Evolutionary conservation across 2,888 invertebrate species (phyloP).

Genomic region (Rhyacophila evoluta): DNA sequence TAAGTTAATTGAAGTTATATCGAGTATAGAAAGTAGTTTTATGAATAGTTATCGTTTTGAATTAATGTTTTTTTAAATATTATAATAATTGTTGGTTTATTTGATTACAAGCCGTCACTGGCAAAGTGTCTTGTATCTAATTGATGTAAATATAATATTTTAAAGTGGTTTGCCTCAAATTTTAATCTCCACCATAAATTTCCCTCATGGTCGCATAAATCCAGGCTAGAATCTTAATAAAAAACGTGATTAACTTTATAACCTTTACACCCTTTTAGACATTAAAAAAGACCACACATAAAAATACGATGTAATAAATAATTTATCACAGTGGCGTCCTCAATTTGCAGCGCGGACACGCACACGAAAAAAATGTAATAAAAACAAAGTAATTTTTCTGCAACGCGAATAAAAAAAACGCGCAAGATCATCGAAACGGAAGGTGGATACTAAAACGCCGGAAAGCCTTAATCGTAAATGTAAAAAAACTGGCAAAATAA

Average conservation of each 20-base stretch:
- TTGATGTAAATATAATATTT: no score
- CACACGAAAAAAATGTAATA: neutral
- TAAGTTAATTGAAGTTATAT: no score
- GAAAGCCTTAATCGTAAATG: slow-evolving; percentile 47
- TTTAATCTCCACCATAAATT: neutral
- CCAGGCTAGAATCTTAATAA: neutral
- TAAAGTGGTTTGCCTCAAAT: neutral
- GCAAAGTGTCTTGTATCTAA: no score
- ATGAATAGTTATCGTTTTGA: no score
- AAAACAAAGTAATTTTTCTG: slow-evolving; percentile 17
- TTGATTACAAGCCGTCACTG: no score
- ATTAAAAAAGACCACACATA: neutral
- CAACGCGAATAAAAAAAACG: slow-evolving; percentile 34
- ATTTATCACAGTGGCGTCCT: slow-evolving; percentile 13
- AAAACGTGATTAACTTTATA: neutral
- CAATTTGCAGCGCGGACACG: slow-evolving; percentile 22
- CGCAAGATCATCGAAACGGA: slow-evolving; percentile 45
- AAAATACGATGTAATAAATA: neutral
- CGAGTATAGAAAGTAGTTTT: no score
- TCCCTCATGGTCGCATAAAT: neutral
- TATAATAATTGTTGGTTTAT: no score
- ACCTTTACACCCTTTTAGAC: slow-evolving; percentile 17
- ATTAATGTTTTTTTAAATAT: no score
- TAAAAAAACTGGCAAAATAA: slow-evolving; percentile 43
- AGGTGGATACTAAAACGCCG: slow-evolving; percentile 40